A percentile compares a stretch with the other conserved stretches of the same genome.
Conservation (phyloP, 2,888 invertebrate genomes). For the Teleiodes luculella region DNA sequence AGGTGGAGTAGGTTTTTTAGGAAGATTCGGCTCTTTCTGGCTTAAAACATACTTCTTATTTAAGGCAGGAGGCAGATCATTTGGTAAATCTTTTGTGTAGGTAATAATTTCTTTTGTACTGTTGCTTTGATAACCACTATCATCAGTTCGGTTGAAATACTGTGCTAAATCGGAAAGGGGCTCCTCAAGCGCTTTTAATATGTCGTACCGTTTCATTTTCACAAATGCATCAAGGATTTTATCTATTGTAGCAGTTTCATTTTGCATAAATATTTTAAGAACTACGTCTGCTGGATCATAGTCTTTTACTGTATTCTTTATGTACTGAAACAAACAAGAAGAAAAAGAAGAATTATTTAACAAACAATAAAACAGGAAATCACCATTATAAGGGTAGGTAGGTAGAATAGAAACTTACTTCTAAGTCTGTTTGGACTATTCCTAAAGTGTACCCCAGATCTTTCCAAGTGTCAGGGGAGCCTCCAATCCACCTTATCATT, state of each 20-base stretch:
- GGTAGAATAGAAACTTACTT: conserved; percentile 48
- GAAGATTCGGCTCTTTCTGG: conserved; percentile 47
- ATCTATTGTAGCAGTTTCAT: conserved; percentile 72
- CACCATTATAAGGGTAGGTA: too few relatives aligned
- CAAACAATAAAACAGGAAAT: too few relatives aligned
- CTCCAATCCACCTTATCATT: conserved; percentile 60
- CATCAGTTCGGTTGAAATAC: conserved; percentile 56
- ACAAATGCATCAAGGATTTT: conserved; percentile 70
- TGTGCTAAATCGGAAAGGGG: conserved; percentile 56
- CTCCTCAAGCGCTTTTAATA: conserved; percentile 69
- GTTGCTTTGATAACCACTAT: conserved; percentile 67
- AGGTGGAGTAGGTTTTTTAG: conserved; percentile 36
- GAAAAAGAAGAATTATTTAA: too few relatives aligned
- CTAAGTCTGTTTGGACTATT: conserved; percentile 56
- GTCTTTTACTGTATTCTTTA: conserved; percentile 71
- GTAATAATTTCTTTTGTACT: conserved; percentile 59
- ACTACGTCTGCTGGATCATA: conserved; percentile 74
- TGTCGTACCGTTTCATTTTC: conserved; percentile 71
- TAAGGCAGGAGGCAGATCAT: conserved; percentile 63
- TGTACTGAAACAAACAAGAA: conserved; percentile 51
- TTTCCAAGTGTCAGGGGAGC: conserved; percentile 61
- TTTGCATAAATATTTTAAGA: conserved; percentile 72
- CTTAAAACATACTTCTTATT: conserved; percentile 49
- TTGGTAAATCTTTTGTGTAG: conserved; percentile 50
- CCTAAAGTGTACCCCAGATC: conserved; percentile 60